phyloP scores from a whole-genome alignment of 2,888 invertebrate species.

The Melangyna quadrimaculata region DNA sequence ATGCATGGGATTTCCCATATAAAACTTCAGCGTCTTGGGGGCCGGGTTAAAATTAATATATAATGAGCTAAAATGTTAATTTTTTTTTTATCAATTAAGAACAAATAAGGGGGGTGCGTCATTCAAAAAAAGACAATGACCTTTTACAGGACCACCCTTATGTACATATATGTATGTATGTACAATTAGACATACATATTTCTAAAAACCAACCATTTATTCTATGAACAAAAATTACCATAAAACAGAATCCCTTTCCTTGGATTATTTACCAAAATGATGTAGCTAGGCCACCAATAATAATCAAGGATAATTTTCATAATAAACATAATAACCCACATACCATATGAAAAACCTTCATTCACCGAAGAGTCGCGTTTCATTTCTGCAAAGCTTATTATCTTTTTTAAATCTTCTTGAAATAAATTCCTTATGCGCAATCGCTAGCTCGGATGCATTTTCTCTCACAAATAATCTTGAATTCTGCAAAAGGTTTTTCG shows the following conservation, averaged over 20 bases:
- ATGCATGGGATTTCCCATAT: no score
- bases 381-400: slow-evolving; percentile 31
- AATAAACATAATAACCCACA: slow-evolving; percentile 33
- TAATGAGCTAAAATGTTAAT: no score
- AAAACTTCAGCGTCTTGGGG: no score
- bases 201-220: neutral
- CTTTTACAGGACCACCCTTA: no score
- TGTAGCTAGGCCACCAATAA: slow-evolving; percentile 25
- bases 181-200: no score
- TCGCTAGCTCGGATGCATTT: slow-evolving; percentile 25
- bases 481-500: slow-evolving; percentile 54
- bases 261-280: neutral
- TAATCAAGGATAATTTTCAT: slow-evolving; percentile 43
- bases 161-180: no score
- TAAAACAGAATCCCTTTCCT: neutral
- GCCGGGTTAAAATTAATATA: no score
- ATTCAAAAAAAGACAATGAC: no score
- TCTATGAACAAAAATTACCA: neutral
- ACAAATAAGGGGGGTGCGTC: no score
- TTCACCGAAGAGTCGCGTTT: neutral
- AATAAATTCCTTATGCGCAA: slow-evolving; percentile 1
- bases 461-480: slow-evolving; percentile 19
- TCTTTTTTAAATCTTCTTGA: neutral
- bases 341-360: neutral
- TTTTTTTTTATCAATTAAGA: no score